These are phyloP conservation scores for Pseudopipra pipra DNA, from an alignment of 2,113 vertebrate species.

Conservation along the genomic window DNA sequence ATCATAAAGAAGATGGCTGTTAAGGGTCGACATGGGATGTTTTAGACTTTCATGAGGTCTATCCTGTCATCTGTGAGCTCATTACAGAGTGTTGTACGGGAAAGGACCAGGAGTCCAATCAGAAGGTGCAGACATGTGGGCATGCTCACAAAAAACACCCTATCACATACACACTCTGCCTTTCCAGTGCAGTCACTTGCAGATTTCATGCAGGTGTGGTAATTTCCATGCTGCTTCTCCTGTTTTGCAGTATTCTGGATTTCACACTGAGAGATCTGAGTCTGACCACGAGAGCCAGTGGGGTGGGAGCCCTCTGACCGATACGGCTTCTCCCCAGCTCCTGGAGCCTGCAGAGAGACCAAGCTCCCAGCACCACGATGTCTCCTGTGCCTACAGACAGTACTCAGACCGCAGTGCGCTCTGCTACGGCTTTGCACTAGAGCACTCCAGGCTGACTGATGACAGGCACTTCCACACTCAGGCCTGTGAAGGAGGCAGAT, in stretches of 20 bases:
- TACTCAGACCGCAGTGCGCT: slow-evolving; percentile 80
- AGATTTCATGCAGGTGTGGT: neutral
- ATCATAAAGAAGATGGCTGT: slow-evolving; percentile 25
- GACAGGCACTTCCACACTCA: slow-evolving; percentile 83
- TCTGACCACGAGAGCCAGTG: slow-evolving; percentile 94
- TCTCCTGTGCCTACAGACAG: slow-evolving; percentile 88
- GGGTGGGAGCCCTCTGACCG: slow-evolving; percentile 91
- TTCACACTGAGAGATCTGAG: slow-evolving; percentile 90
- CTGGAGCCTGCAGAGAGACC: slow-evolving; percentile 82
- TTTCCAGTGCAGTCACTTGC: neutral
- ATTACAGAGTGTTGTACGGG: neutral
- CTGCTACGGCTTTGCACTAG: slow-evolving; percentile 86
- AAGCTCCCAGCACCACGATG: slow-evolving; percentile 77
- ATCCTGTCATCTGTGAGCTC: slow-evolving; percentile 2
- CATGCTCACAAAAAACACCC: neutral
- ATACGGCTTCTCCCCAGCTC: slow-evolving; percentile 88
- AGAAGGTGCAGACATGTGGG: neutral
- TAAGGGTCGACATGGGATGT: neutral
- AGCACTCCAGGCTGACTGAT: slow-evolving; percentile 77
- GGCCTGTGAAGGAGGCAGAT: slow-evolving; percentile 87
- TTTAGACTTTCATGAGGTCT: slow-evolving; percentile 8
- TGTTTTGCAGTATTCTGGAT: slow-evolving; percentile 87
- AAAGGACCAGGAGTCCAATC: neutral
- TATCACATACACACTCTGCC: neutral
- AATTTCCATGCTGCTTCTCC: neutral